phyloP scores from a whole-genome alignment of 2,888 invertebrate species.

The Holacanthella duospinosa region DNA sequence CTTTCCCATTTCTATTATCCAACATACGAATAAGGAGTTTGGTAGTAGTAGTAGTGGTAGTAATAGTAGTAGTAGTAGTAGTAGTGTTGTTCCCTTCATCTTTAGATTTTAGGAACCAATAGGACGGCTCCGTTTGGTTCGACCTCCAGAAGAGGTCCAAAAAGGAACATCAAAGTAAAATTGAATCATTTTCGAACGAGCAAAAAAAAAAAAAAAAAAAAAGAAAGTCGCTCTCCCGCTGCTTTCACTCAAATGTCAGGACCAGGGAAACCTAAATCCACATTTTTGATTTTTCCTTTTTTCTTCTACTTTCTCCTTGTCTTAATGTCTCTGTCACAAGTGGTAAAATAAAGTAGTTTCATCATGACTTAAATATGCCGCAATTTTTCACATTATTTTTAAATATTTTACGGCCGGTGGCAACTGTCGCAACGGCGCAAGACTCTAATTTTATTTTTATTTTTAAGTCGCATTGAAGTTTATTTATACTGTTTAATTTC shows the following conservation, averaged over 20 bases:
- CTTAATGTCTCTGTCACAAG: not conserved
- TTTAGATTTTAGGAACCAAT: not conserved
- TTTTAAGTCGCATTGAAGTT: too few species aligned
- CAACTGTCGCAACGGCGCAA: too few species aligned
- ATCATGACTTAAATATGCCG: too few species aligned
- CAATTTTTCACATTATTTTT: too few species aligned
- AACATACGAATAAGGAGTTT: not conserved
- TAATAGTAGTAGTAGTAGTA: too few species aligned
- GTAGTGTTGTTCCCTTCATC: not conserved
- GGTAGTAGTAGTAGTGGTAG: too few species aligned
- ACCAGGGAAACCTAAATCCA: not conserved
- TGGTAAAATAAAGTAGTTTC: not conserved
- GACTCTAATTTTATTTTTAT: too few species aligned
- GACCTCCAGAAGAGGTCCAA: not conserved
- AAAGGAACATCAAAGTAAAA: not conserved
- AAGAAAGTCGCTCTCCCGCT: not conserved
- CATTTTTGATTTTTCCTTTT: not conserved
- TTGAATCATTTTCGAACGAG: not conserved
- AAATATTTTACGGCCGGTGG: too few species aligned
- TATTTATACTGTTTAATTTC: too few species aligned
- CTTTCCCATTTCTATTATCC: not conserved
- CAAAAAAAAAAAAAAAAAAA: too few species aligned
- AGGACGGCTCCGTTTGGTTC: not conserved
- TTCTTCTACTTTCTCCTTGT: not conserved
- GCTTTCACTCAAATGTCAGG: not conserved